These are phyloP conservation scores for Phyllostomus discolor DNA, from an alignment of 2,113 vertebrate species.

Conservation along the genomic window DNA sequence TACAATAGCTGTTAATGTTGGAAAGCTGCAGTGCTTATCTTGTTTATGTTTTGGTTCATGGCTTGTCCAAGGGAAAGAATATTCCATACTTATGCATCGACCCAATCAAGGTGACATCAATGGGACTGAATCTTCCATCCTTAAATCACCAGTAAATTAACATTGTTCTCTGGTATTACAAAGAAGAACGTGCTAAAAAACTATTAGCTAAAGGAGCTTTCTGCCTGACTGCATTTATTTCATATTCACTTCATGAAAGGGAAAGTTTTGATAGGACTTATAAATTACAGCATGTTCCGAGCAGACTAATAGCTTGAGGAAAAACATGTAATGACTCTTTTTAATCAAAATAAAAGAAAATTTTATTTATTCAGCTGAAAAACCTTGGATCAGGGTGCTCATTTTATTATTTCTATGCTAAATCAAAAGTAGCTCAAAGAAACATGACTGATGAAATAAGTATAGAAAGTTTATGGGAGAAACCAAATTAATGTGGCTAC, in stretches of 20 bases:
- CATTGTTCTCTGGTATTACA: conserved; percentile 68
- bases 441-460: background rate
- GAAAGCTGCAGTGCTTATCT: background rate
- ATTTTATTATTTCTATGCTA: conserved; percentile 61
- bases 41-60: background rate
- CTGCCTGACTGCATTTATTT: conserved; percentile 79
- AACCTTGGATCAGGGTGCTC: conserved; percentile 56
- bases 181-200: conserved; percentile 71
- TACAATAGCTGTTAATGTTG: background rate
- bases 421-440: conserved; percentile 32
- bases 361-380: conserved; percentile 77
- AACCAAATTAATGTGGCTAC: background rate
- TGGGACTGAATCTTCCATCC: conserved; percentile 59
- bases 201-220: conserved; percentile 75
- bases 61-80: background rate
- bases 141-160: conserved; percentile 73
- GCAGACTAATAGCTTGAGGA: conserved; percentile 79
- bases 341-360: conserved; percentile 82
- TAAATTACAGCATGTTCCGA: conserved; percentile 77
- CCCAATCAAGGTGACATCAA: conserved; percentile 48
- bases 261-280: conserved; percentile 76
- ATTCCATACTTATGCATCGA: background rate
- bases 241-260: conserved; percentile 79
- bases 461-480: background rate
- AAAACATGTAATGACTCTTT: conserved; percentile 76